Base-by-base conservation (phyloP, 1,140 invertebrate species). In the Drosophila rhopaloa region DNA sequence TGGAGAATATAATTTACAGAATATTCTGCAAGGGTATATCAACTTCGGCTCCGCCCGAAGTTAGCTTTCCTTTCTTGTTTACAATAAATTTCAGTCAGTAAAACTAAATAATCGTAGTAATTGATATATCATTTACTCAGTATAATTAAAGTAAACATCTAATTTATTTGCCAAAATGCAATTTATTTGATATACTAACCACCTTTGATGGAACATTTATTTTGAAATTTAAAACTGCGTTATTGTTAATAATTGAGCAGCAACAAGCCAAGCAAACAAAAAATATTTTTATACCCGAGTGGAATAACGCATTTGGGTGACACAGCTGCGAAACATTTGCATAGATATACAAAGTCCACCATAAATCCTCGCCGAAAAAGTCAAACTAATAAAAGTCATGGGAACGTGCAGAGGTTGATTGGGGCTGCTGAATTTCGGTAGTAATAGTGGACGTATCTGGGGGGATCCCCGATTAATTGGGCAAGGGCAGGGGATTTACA, bases 291-390 rank as follows among this genome's bases (percentile, higher is more conserved):
- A 37, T 43, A 8, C 14, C 47, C 8, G 24, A 5, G 32, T 38
- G 44, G n/a, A 71, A 60, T 60, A 29, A 60, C 57, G 43, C 56
- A 48, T 72, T 53, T 71, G 19, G 56, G 43, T 47, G 71, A 59
- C 81, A 86, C 81, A 85, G 81, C 63, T 81, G 78, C 55, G 58
- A 60, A 73, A 68, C 70, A 80, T 83, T 67, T 66, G 54, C 53
- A 76, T 68, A 62, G 66, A 79, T 79, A 19, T 35, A 63, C 27
- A 53, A 41, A 60, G 27, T 63, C 13, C 44, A 13, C 70, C 79
- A 86, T 88, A 86, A 86, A 86, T 86, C 76, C 32, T 65, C 14
- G 43, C 46, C 66, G 79, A 84, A 85, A 85, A 86, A 86, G 66
- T 76, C 59, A 76, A 82, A 86, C 82, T 79, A 82, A 79, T 79